phyloP scores from a whole-genome alignment of 2,888 invertebrate genomes.

The Zeuzera pyrina region DNA sequence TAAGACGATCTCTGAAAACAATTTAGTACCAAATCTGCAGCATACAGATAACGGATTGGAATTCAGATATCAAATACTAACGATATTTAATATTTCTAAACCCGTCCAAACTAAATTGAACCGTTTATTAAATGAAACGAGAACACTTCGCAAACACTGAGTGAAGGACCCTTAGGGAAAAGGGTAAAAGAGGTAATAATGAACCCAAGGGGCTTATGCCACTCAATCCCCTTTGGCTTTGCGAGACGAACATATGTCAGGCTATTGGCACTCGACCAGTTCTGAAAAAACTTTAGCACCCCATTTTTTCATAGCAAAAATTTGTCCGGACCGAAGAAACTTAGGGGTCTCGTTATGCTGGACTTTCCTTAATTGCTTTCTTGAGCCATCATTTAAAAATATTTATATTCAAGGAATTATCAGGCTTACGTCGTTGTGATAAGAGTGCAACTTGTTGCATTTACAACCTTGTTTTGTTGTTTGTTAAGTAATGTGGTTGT shows the following conservation, averaged over 20 bases:
- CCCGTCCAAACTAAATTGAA: too few species aligned
- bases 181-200: constrained; percentile 57
- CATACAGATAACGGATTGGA: too few species aligned
- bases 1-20: too few species aligned
- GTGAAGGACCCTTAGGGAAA: constrained; percentile 37
- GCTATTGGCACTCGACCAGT: constrained; percentile 24
- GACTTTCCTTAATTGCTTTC: constrained; percentile 51
- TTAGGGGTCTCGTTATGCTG: constrained; percentile 29
- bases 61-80: too few species aligned
- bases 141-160: constrained; percentile 50
- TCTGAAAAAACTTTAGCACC: constrained; percentile 19
- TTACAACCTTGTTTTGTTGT: constrained; percentile 13
- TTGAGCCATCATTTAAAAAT: constrained; percentile 30
- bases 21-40: too few species aligned
- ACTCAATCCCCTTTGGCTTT: constrained; percentile 54
- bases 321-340: constrained; percentile 11
- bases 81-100: too few species aligned
- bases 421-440: constrained; percentile 18
- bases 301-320: constrained; percentile 7
- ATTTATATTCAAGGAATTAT: constrained; percentile 20
- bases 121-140: constrained; percentile 18
- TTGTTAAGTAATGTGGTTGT: constrained; percentile 35
- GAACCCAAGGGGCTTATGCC: constrained; percentile 61
- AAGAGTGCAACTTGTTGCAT: constrained; percentile 12
- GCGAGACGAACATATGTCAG: constrained; percentile 60